Evolutionary conservation across 2,797 vertebrate genomes (phyloP).

Genomic region (Melopsittacus undulatus): DNA sequence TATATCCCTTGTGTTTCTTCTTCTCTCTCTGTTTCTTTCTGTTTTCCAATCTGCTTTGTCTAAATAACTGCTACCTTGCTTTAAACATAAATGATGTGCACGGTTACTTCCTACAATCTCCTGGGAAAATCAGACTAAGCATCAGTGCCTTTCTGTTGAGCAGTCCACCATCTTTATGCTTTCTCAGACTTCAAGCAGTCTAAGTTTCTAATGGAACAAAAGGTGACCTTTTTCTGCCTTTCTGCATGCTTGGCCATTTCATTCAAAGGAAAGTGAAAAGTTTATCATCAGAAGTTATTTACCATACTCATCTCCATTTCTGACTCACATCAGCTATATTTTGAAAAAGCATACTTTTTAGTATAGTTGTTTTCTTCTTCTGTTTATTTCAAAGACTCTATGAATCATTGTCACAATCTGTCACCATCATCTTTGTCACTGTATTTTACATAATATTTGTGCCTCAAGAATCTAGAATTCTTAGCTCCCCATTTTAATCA

Average conservation of each 20-base stretch:
- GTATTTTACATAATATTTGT: neutral
- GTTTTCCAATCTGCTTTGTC: conserved; percentile 74
- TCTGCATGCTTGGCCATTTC: conserved; percentile 71
- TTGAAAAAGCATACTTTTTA: neutral
- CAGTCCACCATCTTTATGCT: conserved; percentile 99
- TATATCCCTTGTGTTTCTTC: conserved; percentile 79
- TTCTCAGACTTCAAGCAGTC: conserved; percentile 98
- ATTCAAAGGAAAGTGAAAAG: conserved; percentile 37
- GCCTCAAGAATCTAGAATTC: neutral
- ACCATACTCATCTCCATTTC: neutral
- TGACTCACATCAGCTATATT: neutral
- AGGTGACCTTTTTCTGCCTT: conserved; percentile 86
- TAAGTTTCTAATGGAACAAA: conserved; percentile 94
- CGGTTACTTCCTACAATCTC: conserved; percentile 76
- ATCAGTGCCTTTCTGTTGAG: conserved; percentile 92
- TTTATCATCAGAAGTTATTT: conserved; percentile 49
- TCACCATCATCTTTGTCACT: neutral
- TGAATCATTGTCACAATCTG: neutral
- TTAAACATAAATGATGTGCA: conserved; percentile 72
- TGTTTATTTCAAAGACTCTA: neutral
- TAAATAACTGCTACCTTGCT: conserved; percentile 78
- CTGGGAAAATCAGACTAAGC: conserved; percentile 87
- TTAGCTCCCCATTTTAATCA: neutral
- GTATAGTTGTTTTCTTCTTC: neutral
- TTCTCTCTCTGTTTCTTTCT: conserved; percentile 66